These are phyloP conservation scores for Thalassophryne amazonica DNA, from an alignment of 2,797 vertebrate species.

Conservation along the genomic window DNA sequence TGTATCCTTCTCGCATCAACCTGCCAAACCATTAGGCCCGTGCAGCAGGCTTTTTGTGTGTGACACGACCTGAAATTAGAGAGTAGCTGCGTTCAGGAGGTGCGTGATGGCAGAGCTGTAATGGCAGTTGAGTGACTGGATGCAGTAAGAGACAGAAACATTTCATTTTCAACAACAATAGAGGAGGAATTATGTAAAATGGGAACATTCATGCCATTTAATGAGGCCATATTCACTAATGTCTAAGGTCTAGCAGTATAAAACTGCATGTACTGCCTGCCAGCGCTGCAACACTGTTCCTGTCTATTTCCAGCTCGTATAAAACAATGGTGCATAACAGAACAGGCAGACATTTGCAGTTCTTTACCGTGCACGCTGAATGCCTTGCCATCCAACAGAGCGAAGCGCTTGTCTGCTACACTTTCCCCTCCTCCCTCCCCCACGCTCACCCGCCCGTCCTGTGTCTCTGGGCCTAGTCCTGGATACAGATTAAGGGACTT, in stretches of 20 bases:
- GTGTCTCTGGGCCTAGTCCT: slow-evolving; percentile 42
- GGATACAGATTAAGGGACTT: slow-evolving; percentile 74
- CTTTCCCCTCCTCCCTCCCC: slow-evolving; percentile 7
- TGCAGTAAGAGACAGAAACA: slow-evolving; percentile 70
- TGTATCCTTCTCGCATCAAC: slow-evolving; percentile 67
- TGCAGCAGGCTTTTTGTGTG: slow-evolving; percentile 41
- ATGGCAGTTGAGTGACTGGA: slow-evolving; percentile 72
- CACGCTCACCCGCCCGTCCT: slow-evolving; percentile 31
- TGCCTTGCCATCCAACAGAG: slow-evolving; percentile 62
- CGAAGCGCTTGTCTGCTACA: slow-evolving; percentile 57
- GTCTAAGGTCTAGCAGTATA: slow-evolving; percentile 68
- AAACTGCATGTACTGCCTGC: slow-evolving; percentile 65
- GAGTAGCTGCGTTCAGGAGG: slow-evolving; percentile 71
- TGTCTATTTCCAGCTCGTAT: slow-evolving; percentile 66
- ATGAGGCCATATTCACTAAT: slow-evolving; percentile 77
- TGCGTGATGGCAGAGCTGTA: slow-evolving; percentile 67
- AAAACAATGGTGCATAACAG: slow-evolving; percentile 76
- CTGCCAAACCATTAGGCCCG: slow-evolving; percentile 62
- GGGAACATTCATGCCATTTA: slow-evolving; percentile 77
- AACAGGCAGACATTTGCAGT: slow-evolving; percentile 73
- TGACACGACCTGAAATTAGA: slow-evolving; percentile 76
- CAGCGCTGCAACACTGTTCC: slow-evolving; percentile 59
- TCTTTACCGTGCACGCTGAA: slow-evolving; percentile 57
- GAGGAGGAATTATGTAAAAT: slow-evolving; percentile 76
- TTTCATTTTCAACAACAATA: slow-evolving; percentile 76